Conservation (phyloP, 2,797 vertebrate species). For the Dermochelys coriacea region DNA sequence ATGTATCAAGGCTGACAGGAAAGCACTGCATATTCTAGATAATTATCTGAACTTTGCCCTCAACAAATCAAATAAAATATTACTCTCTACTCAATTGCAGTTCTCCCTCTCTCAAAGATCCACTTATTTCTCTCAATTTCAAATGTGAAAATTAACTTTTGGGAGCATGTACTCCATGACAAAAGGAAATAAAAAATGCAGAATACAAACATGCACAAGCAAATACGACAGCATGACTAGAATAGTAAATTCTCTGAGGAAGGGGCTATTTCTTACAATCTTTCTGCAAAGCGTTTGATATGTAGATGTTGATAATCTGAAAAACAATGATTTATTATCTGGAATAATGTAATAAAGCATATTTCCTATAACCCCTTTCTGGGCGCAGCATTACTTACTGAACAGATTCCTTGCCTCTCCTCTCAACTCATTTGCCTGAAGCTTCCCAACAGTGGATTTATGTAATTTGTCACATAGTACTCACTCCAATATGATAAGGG, state of each 20-base stretch:
- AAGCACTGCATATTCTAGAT: conserved; percentile 28
- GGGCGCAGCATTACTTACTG: not conserved
- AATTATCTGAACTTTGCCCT: conserved; percentile 56
- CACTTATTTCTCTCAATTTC: conserved; percentile 29
- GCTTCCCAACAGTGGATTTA: not conserved
- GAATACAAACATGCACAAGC: not conserved
- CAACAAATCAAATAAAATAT: conserved; percentile 39
- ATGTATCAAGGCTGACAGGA: conserved; percentile 36
- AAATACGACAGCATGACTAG: conserved; percentile 27
- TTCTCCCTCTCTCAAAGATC: not conserved
- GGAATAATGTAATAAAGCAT: conserved; percentile 9
- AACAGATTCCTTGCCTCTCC: not conserved
- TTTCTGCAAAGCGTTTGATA: conserved; percentile 20
- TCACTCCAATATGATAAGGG: not conserved
- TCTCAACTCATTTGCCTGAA: conserved; percentile 18
- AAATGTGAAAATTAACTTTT: conserved; percentile 24
- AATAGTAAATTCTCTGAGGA: conserved; percentile 24
- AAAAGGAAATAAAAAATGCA: conserved; percentile 20
- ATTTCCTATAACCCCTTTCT: not conserved
- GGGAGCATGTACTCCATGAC: not conserved
- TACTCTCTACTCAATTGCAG: not conserved
- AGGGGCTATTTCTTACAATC: conserved; percentile 26
- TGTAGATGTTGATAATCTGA: not conserved
- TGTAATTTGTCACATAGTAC: not conserved
- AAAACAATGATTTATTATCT: not conserved